phyloP scores from a whole-genome alignment of 2,888 invertebrate genomes.

The Acrobasis consociella region DNA sequence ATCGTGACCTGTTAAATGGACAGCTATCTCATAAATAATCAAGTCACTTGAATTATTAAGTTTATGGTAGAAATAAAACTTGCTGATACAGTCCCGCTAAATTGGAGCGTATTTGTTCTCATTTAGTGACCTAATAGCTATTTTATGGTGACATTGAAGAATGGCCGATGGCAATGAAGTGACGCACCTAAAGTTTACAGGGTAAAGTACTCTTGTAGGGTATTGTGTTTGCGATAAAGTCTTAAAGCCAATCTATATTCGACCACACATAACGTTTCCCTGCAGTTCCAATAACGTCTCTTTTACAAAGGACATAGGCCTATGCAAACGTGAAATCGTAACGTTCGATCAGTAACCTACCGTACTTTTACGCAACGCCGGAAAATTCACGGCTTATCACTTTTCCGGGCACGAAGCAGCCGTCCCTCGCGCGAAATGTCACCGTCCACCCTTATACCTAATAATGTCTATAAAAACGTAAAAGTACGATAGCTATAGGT shows the following conservation, averaged over 20 bases:
- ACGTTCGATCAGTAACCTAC: too few species aligned
- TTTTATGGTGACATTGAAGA: constrained; percentile 33
- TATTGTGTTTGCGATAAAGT: constrained; percentile 17
- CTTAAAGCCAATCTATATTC: neutral
- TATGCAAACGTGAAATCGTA: too few species aligned
- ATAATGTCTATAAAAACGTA: constrained; percentile 6
- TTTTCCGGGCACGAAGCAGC: constrained; percentile 28
- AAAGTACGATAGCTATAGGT: neutral
- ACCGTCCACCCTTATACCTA: neutral
- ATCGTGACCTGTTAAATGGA: neutral
- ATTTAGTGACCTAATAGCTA: constrained; percentile 28
- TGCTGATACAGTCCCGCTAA: constrained; percentile 8
- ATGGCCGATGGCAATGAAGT: constrained; percentile 28
- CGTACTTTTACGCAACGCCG: neutral
- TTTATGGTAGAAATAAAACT: constrained; percentile 6
- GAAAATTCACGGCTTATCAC: constrained; percentile 29
- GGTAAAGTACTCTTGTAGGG: neutral
- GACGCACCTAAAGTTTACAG: constrained; percentile 5
- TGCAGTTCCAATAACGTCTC: too few species aligned
- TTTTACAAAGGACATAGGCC: too few species aligned
- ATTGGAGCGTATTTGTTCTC: constrained; percentile 25
- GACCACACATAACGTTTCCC: too few species aligned
- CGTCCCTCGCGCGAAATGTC: constrained; percentile 21
- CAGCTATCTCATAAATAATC: neutral
- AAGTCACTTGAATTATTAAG: neutral